Conservation (phyloP, 2,113 vertebrate genomes). For the Peromyscus maniculatus region DNA sequence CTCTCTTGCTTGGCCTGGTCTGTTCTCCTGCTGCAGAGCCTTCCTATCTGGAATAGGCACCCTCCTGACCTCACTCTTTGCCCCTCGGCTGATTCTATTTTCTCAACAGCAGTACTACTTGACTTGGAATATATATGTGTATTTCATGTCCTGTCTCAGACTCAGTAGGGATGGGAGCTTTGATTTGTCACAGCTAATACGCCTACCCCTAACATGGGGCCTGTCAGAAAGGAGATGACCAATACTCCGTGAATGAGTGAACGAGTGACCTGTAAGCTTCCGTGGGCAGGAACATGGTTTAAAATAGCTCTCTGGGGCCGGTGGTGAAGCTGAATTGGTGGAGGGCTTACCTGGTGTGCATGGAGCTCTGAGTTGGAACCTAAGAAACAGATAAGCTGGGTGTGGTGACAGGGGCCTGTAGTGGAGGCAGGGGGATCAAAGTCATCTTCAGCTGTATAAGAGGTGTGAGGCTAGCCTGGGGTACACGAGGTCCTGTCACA, state of each 20-base stretch:
- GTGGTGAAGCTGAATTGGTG: background rate
- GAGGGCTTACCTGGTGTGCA: background rate
- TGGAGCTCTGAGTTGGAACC: background rate
- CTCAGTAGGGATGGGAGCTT: background rate
- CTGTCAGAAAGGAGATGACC: background rate
- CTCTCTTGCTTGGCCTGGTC: background rate
- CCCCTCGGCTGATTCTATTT: background rate
- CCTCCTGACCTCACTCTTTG: background rate
- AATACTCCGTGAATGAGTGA: background rate
- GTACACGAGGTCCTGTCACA: background rate
- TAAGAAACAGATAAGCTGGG: background rate
- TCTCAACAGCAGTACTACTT: background rate
- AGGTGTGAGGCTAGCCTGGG: background rate
- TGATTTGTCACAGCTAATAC: background rate
- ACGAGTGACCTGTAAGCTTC: background rate
- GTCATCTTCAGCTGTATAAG: background rate
- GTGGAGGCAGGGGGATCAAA: background rate
- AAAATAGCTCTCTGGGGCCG: background rate
- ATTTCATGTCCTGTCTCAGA: background rate
- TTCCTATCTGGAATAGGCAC: background rate
- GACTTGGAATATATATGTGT: background rate
- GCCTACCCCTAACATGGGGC: background rate
- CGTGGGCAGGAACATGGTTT: background rate
- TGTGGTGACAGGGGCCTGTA: no score
- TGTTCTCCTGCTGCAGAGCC: accelerated